Evolutionary conservation across 2,797 vertebrate species (phyloP).

Genomic region (Silurus lanzhouensis): DNA sequence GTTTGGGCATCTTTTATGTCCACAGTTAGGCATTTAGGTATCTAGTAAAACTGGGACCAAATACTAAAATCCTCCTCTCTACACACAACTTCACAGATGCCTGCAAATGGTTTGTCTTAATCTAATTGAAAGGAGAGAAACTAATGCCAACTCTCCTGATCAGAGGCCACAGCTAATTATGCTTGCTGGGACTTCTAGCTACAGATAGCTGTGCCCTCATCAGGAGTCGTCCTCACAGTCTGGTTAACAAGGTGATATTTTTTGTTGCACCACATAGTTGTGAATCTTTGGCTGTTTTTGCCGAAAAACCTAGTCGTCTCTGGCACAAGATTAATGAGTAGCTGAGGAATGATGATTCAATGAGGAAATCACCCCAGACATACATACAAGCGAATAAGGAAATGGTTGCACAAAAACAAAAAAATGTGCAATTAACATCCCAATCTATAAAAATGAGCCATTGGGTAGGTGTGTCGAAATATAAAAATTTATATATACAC

Average conservation of each 20-base stretch:
- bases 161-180: conserved; percentile 4
- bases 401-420: background rate
- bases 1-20: no score
- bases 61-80: background rate
- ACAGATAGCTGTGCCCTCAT: background rate
- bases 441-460: background rate
- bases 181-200: background rate
- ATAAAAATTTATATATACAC: no score
- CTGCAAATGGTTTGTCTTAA: background rate
- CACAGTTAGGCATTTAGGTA: background rate
- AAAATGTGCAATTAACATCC: background rate
- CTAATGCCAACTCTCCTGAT: background rate
- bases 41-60: background rate
- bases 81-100: background rate
- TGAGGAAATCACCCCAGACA: background rate
- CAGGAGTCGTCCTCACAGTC: background rate
- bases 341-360: background rate
- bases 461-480: no score
- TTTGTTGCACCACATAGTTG: background rate
- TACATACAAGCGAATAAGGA: background rate
- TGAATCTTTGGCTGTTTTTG: background rate
- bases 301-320: background rate
- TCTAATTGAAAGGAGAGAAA: conserved; percentile 5
- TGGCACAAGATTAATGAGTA: background rate
- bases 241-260: background rate